Percentiles rank a stretch among this genome's conserved stretches.
Conservation (phyloP, 2,797 vertebrate species). For the Leptoclinus maculatus region DNA sequence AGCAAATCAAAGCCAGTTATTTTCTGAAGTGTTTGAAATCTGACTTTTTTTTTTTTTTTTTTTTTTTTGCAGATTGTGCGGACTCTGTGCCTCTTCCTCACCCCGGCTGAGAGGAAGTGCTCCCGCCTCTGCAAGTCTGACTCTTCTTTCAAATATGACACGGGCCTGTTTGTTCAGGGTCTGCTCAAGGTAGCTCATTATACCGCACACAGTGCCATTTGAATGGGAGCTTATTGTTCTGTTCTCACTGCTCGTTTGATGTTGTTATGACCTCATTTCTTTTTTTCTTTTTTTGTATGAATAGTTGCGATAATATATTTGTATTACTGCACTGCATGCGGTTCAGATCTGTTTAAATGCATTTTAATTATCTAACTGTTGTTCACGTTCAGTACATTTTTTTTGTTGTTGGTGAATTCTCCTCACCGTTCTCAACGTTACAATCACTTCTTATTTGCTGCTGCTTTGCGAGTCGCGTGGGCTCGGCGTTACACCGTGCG, state of each 20-base stretch:
- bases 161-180: slow-evolving; percentile 97
- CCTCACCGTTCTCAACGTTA: neutral
- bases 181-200: slow-evolving; percentile 91
- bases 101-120: slow-evolving; percentile 92
- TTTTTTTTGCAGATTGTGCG: slow-evolving; percentile 88
- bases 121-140: slow-evolving; percentile 92
- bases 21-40: neutral
- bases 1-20: neutral
- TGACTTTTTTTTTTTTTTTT: neutral
- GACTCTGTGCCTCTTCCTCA: slow-evolving; percentile 97
- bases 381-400: neutral
- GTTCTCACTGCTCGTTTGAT: slow-evolving; percentile 22
- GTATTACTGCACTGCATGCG: neutral
- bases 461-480: neutral
- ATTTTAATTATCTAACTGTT: neutral
- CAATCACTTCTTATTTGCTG: neutral
- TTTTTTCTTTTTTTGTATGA: neutral
- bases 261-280: slow-evolving; percentile 28
- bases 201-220: neutral
- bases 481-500: neutral
- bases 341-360: neutral
- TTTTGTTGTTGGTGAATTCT: neutral
- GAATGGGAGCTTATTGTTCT: neutral
- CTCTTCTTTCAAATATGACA: slow-evolving; percentile 95
- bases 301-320: slow-evolving; percentile 7